Conservation (phyloP, 2,113 vertebrate species). For the Chloropsis hardwickii region DNA sequence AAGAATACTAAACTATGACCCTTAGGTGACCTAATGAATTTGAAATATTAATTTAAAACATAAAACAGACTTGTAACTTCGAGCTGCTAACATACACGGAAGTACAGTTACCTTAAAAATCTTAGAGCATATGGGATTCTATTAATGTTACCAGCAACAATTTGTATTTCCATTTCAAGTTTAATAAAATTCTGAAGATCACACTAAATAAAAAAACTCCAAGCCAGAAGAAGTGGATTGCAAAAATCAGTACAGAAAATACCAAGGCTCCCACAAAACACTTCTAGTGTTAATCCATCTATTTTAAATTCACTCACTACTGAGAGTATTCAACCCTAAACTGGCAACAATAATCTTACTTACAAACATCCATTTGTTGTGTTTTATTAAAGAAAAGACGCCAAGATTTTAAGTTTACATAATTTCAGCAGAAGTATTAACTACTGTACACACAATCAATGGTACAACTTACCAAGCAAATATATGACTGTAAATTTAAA, state of each 20-base stretch:
- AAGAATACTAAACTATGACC: background rate
- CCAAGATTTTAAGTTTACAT: background rate
- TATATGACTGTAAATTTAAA: constrained; percentile 58
- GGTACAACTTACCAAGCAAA: constrained; percentile 77
- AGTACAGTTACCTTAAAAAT: background rate
- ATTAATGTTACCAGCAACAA: background rate
- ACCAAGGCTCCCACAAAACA: background rate
- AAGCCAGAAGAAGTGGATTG: background rate
- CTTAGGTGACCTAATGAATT: background rate
- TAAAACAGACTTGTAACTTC: background rate
- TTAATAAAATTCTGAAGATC: background rate
- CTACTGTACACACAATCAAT: background rate
- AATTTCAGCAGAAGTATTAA: background rate
- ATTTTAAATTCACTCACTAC: background rate
- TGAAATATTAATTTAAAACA: background rate
- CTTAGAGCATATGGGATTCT: background rate
- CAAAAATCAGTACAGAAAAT: background rate
- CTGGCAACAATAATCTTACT: background rate
- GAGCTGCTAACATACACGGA: background rate
- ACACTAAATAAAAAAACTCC: background rate
- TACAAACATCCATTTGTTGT: background rate
- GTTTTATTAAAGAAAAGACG: background rate
- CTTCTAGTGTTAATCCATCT: background rate
- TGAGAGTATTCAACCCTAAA: background rate
- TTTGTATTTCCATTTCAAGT: background rate